Conservation (phyloP, 2,113 vertebrate genomes). For the Plecotus auritus region DNA sequence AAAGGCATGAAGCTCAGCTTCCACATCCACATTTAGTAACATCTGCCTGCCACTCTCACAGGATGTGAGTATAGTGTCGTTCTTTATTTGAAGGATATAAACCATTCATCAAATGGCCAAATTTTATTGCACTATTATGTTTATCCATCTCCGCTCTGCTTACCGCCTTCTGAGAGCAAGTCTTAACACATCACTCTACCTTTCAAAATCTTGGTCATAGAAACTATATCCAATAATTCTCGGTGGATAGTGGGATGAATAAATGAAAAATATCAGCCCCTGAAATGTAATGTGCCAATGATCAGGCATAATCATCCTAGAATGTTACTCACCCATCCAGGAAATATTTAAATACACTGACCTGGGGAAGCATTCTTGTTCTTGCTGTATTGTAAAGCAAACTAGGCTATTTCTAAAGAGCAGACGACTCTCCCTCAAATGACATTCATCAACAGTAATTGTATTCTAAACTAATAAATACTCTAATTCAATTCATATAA, state of each 20-base stretch:
- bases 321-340: not conserved
- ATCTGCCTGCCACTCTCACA: not conserved
- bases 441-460: not conserved
- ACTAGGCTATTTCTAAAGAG: not conserved
- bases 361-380: not conserved
- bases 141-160: not conserved
- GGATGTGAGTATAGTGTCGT: not conserved
- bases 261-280: not conserved
- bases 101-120: not conserved
- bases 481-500: not conserved
- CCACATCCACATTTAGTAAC: not conserved
- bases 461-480: not conserved
- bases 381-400: not conserved
- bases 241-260: not conserved
- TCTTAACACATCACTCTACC: not conserved
- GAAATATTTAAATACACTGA: not conserved
- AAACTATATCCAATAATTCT: not conserved
- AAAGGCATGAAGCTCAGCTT: not conserved
- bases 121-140: not conserved
- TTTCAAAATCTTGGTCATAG: not conserved
- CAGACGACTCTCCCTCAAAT: not conserved
- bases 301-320: not conserved
- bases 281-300: not conserved
- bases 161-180: not conserved
- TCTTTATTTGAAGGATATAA: not conserved